Conservation (phyloP, 2,797 vertebrate species). For the Darevskia mixta region DNA sequence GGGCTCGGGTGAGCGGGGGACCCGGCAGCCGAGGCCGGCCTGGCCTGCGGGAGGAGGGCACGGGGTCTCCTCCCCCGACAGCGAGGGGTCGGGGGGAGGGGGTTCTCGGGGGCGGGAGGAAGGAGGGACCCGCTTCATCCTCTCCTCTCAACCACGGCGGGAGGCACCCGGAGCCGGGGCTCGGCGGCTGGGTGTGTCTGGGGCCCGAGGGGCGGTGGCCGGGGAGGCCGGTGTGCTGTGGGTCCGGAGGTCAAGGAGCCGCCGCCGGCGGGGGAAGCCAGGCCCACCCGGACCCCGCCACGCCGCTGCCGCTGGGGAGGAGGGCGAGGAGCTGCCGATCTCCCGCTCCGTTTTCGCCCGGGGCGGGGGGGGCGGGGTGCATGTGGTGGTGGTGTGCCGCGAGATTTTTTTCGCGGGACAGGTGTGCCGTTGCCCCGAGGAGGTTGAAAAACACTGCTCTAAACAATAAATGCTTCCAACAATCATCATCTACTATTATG, state of each 20-base stretch:
- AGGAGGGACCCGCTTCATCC: not conserved
- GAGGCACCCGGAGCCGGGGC: not conserved
- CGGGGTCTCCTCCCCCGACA: not conserved
- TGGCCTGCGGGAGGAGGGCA: constrained; percentile 40
- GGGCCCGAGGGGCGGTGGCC: constrained; percentile 50
- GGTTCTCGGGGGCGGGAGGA: not conserved
- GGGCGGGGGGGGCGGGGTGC: no score
- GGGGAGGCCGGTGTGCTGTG: not conserved
- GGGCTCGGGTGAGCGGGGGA: constrained; percentile 79
- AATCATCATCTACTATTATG: not conserved
- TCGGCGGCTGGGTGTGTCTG: constrained; percentile 11
- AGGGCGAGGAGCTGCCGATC: no score
- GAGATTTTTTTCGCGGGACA: no score
- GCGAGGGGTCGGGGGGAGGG: not conserved
- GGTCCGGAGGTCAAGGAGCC: no score
- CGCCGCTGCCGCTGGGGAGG: no score
- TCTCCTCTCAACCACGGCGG: no score
- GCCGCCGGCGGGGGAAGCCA: no score
- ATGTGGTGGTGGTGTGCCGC: no score
- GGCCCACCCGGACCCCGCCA: no score
- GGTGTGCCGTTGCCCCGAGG: no score
- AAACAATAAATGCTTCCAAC: not conserved
- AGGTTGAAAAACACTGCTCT: no score
- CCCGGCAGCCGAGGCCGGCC: constrained; percentile 31
- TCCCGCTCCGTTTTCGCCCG: no score